phyloP scores from a whole-genome alignment of 2,113 vertebrate genomes.

The Tachuris rubrigastra region DNA sequence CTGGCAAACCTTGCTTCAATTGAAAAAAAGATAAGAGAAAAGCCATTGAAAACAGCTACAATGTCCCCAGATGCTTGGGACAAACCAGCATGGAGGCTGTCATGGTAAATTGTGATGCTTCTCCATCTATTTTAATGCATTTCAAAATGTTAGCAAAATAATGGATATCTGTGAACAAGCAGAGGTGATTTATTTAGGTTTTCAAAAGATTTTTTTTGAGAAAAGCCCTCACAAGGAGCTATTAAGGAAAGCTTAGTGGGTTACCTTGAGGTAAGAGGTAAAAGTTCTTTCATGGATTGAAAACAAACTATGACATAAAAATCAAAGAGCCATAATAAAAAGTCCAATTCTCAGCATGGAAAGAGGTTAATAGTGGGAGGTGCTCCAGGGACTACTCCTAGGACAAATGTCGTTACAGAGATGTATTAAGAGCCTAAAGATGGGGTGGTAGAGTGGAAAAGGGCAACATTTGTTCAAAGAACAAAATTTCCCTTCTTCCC shows the following conservation, averaged over 20 bases:
- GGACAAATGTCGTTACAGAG: not conserved
- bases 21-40: conserved; percentile 50
- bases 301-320: conserved; percentile 37
- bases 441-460: not conserved
- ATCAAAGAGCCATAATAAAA: conserved; percentile 51
- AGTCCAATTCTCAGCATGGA: not conserved
- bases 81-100: conserved; percentile 11
- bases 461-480: not conserved
- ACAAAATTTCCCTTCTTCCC: not conserved
- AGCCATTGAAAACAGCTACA: conserved; percentile 10
- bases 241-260: conserved; percentile 52
- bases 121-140: not conserved
- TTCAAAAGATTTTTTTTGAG: conserved; percentile 39
- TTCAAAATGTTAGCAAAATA: conserved; percentile 44
- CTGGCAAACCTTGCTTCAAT: conserved; percentile 1
- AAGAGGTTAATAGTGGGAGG: conserved; percentile 41
- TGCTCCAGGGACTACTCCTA: not conserved
- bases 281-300: conserved; percentile 35
- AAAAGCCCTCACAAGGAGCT: conserved; percentile 24
- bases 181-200: conserved; percentile 39
- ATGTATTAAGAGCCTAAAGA: not conserved
- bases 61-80: conserved; percentile 11
- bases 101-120: not conserved
- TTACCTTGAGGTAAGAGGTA: conserved; percentile 19
- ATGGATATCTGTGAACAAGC: not conserved